Conservation (phyloP, 2,797 vertebrate species). For the Syncerus caffer region DNA sequence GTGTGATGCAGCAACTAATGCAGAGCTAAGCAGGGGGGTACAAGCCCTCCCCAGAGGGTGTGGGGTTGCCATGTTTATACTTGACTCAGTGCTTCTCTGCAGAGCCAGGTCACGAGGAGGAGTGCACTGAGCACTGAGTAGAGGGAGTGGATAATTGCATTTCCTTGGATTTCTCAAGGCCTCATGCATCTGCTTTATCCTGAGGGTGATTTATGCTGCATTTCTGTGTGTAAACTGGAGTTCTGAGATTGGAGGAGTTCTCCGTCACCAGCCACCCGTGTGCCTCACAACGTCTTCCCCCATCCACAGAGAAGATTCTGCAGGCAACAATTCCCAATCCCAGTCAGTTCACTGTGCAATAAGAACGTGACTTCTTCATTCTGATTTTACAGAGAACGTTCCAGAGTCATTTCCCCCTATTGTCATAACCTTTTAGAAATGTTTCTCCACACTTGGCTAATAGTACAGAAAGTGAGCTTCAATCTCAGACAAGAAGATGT, state of each 20-base stretch:
- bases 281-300: fast-evolving
- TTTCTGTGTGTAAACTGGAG: not conserved
- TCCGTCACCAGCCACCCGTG: fast-evolving
- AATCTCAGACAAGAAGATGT: not conserved
- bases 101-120: not conserved
- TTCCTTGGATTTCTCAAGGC: not conserved
- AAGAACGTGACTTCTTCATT: fast-evolving
- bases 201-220: not conserved
- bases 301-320: fast-evolving
- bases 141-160: not conserved
- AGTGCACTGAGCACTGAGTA: no score
- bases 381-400: not conserved
- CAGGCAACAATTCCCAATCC: fast-evolving
- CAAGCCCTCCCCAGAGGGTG: fast-evolving
- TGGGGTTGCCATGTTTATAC: fast-evolving
- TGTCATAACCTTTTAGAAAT: not conserved
- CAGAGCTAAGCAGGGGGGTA: not conserved
- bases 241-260: not conserved
- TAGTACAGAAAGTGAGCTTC: not conserved
- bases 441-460: not conserved
- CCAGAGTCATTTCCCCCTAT: not conserved
- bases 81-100: not conserved
- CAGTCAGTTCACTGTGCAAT: fast-evolving
- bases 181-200: not conserved
- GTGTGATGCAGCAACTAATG: no score